Evolutionary conservation across 1,140 invertebrate species (phyloP).

Genomic region (Drosophila bipectinata): DNA sequence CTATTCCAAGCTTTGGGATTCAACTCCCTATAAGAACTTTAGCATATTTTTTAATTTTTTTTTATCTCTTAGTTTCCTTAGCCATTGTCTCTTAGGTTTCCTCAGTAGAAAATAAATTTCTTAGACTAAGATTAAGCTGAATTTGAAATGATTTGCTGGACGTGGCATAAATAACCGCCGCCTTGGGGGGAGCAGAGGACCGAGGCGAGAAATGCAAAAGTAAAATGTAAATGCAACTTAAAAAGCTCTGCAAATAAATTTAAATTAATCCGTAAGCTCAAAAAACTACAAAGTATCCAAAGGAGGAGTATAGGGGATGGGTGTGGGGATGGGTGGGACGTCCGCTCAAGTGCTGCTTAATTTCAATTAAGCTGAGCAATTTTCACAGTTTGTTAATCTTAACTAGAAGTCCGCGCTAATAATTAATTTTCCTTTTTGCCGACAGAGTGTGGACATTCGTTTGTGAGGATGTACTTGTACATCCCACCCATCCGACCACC

Average conservation of each 20-base stretch:
- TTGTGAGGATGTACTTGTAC: background rate
- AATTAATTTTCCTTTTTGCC: slow-evolving; percentile 60
- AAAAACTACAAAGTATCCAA: slow-evolving; percentile 52
- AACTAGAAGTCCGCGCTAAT: slow-evolving; percentile 64
- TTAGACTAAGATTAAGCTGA: slow-evolving; percentile 50
- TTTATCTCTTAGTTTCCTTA: no score
- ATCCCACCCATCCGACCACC: no score
- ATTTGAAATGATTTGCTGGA: slow-evolving; percentile 54
- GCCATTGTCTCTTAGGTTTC: background rate
- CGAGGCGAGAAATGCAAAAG: slow-evolving; percentile 20
- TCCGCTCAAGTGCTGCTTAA: slow-evolving; percentile 58
- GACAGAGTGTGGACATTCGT: slow-evolving; percentile 17
- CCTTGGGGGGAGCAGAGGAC: background rate
- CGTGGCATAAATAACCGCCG: slow-evolving; percentile 48
- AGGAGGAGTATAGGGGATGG: background rate
- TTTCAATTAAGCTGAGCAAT: slow-evolving; percentile 67
- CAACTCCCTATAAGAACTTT: no score
- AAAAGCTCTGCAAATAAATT: slow-evolving; percentile 56
- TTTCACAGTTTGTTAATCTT: slow-evolving; percentile 69
- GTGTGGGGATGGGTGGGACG: background rate
- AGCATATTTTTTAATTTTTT: no score
- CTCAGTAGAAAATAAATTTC: slow-evolving; percentile 1
- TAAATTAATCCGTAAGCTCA: slow-evolving; percentile 50
- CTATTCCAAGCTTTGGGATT: no score
- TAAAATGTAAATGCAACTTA: slow-evolving; percentile 53